A percentile compares a stretch with the other conserved stretches of the same genome.
phyloP scores from a whole-genome alignment of 2,797 vertebrate species.

The Tenualosa ilisha region DNA sequence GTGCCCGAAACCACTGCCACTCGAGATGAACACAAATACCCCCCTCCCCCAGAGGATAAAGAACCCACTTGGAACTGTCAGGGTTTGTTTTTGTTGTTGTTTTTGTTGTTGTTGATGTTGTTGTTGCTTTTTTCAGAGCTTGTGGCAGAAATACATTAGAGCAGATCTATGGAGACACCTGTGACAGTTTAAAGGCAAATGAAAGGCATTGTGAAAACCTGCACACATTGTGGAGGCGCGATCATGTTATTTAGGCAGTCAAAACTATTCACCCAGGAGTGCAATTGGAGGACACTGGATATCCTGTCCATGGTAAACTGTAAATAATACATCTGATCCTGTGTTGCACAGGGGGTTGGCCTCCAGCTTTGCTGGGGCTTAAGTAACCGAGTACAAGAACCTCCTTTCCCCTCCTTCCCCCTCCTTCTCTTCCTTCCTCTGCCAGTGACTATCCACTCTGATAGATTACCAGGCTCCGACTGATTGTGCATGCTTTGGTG shows the following conservation, averaged over 20 bases:
- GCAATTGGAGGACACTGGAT: neutral
- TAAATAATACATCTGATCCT: slow-evolving; percentile 21
- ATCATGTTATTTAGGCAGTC: neutral
- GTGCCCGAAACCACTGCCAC: neutral
- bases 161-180: neutral
- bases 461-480: slow-evolving; percentile 1
- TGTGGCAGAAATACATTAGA: neutral
- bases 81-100: no score
- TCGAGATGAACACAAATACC: neutral
- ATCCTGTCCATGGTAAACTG: neutral
- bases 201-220: neutral
- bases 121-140: neutral
- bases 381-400: neutral
- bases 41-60: no score
- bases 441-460: neutral
- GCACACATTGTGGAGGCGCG: neutral
- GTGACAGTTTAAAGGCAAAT: no score
- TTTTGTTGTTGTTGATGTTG: no score
- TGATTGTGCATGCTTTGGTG: neutral
- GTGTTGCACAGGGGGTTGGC: neutral
- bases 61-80: neutral
- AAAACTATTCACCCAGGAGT: neutral
- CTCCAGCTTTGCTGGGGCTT: neutral
- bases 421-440: neutral
- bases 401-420: neutral